A percentile compares a stretch with the other conserved stretches of the same genome.
phyloP scores from a whole-genome alignment of 2,888 invertebrate species.

The Thera obeliscata region DNA sequence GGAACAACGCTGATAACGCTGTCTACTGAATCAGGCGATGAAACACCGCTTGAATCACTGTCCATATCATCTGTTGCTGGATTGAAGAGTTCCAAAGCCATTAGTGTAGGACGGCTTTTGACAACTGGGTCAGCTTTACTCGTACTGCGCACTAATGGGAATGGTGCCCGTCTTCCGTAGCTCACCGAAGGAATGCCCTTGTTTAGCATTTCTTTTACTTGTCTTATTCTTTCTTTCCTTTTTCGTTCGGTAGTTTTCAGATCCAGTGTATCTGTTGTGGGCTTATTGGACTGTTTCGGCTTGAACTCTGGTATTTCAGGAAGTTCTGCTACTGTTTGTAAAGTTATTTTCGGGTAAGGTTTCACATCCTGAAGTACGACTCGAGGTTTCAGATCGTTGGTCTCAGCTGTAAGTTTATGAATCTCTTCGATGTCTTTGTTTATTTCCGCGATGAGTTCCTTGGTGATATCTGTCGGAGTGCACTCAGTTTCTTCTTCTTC shows the following conservation, averaged over 20 bases:
- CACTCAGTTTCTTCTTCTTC: slow-evolving; percentile 63
- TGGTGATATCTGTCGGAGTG: slow-evolving; percentile 69
- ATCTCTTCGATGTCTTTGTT: slow-evolving; percentile 81
- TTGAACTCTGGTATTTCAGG: slow-evolving; percentile 86
- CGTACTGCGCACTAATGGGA: slow-evolving; percentile 89
- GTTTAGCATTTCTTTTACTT: slow-evolving; percentile 88
- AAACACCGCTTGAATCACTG: slow-evolving; percentile 94
- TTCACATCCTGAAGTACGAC: slow-evolving; percentile 78
- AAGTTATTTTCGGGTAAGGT: slow-evolving; percentile 84
- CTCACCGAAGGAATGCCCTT: slow-evolving; percentile 88
- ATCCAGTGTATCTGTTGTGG: slow-evolving; percentile 71
- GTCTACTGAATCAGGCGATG: slow-evolving; percentile 94
- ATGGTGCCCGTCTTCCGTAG: slow-evolving; percentile 77
- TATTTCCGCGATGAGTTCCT: slow-evolving; percentile 73
- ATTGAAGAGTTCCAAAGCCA: slow-evolving; percentile 93
- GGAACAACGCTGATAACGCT: slow-evolving; percentile 92
- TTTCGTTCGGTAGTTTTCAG: slow-evolving; percentile 79
- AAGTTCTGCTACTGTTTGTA: slow-evolving; percentile 85
- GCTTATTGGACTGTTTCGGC: slow-evolving; percentile 64
- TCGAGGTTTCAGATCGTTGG: slow-evolving; percentile 69
- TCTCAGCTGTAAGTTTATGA: slow-evolving; percentile 79
- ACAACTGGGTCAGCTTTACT: slow-evolving; percentile 86
- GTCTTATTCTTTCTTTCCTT: slow-evolving; percentile 86
- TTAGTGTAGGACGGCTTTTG: slow-evolving; percentile 89
- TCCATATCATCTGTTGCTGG: slow-evolving; percentile 96